A percentile compares a stretch with the other conserved stretches of the same genome.
Conservation (phyloP, 2,113 vertebrate species). For the Procapra przewalskii region DNA sequence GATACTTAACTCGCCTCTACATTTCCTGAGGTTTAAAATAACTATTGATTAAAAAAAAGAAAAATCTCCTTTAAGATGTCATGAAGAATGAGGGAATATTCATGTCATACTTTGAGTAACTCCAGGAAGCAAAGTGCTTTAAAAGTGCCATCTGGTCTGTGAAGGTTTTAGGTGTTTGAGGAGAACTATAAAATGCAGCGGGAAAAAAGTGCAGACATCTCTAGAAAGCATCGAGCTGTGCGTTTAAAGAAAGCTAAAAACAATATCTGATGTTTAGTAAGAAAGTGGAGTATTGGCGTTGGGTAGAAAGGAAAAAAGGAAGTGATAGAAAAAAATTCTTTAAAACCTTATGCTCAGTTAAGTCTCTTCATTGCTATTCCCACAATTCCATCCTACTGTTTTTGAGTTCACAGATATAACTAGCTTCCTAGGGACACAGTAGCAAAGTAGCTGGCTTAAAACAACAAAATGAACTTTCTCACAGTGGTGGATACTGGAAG, state of each 20-base stretch:
- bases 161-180: neutral
- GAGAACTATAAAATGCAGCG: neutral
- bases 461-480: neutral
- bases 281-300: neutral
- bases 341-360: neutral
- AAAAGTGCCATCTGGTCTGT: neutral
- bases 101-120: neutral
- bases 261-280: neutral
- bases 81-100: neutral
- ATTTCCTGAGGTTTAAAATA: neutral
- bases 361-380: neutral
- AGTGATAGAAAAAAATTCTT: neutral
- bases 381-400: neutral
- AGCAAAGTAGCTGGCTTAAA: neutral
- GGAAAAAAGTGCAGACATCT: neutral
- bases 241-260: neutral
- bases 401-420: neutral
- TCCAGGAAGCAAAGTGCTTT: neutral
- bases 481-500: neutral
- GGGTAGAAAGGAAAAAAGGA: neutral
- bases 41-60: neutral
- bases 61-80: neutral
- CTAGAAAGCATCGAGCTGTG: neutral
- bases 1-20: neutral
- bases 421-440: neutral